Conservation (phyloP, 2,797 vertebrate genomes). For the Xenopus petersii region DNA sequence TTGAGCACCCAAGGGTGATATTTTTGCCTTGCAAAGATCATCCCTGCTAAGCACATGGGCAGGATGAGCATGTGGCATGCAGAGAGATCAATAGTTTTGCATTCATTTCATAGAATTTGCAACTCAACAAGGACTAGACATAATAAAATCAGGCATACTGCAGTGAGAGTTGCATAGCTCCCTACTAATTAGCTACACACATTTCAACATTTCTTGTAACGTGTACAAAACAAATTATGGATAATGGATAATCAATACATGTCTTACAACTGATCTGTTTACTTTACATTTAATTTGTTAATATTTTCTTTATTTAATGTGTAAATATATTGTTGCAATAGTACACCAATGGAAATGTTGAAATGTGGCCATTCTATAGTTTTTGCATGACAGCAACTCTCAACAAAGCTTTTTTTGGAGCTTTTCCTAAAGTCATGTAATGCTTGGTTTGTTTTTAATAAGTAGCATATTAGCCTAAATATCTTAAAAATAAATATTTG, state of each 20-base stretch:
- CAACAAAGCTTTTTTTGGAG: constrained; percentile 58
- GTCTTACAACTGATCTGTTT: no score
- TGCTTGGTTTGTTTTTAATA: constrained; percentile 56
- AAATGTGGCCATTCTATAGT: constrained; percentile 59
- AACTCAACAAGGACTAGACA: constrained; percentile 65
- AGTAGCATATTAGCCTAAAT: not conserved
- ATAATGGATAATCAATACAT: no score
- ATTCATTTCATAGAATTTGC: constrained; percentile 76
- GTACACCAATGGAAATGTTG: constrained; percentile 76
- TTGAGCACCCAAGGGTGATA: constrained; percentile 77
- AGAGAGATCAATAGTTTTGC: constrained; percentile 67
- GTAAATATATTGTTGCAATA: not conserved
- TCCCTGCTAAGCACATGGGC: constrained; percentile 71
- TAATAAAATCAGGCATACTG: constrained; percentile 76
- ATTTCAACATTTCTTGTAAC: constrained; percentile 77
- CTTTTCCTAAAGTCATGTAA: constrained; percentile 59
- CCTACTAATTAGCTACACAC: constrained; percentile 61
- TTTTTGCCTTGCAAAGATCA: constrained; percentile 73
- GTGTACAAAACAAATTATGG: constrained; percentile 59
- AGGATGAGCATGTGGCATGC: constrained; percentile 79
- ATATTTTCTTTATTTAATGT: no score
- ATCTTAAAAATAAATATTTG: not conserved
- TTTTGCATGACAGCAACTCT: constrained; percentile 68
- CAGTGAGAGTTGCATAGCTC: constrained; percentile 68
- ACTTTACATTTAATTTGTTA: no score